Evolutionary conservation across 1,140 invertebrate genomes (phyloP).

Genomic region (Odontomachus brunneus): DNA sequence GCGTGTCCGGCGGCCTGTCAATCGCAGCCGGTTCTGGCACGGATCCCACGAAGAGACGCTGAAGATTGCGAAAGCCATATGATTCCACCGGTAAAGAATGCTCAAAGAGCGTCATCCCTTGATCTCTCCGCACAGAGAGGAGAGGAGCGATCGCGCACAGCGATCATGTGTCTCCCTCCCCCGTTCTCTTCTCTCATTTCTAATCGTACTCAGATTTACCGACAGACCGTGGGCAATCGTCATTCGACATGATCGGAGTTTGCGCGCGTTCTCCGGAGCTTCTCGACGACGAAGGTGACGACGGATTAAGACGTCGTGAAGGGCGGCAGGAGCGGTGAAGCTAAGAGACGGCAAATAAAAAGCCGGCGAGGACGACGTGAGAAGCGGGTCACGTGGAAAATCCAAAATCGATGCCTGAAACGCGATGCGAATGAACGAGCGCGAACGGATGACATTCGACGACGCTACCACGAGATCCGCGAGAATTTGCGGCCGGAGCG

Average conservation of each 20-base stretch:
- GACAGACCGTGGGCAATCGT: no score
- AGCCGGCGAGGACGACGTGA: constrained; percentile 13
- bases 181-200: no score
- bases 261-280: not conserved
- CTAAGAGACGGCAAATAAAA: constrained; percentile 30
- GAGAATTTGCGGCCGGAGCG: constrained; percentile 48
- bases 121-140: no score
- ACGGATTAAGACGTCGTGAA: constrained; percentile 19
- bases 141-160: no score
- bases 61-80: constrained; percentile 17
- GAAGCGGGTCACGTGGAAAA: constrained; percentile 47
- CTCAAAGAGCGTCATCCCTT: no score
- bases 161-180: no score
- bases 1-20: constrained; percentile 26
- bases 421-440: constrained; percentile 34
- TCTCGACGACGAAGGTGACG: not conserved
- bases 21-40: constrained; percentile 23
- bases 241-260: not conserved
- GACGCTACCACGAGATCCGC: not conserved
- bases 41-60: not conserved
- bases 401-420: constrained; percentile 47
- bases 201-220: no score
- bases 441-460: constrained; percentile 14
- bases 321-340: not conserved
- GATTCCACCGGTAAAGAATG: not conserved